Evolutionary conservation across 2,797 vertebrate species (phyloP).

Genomic region (Xenentodon cancila): DNA sequence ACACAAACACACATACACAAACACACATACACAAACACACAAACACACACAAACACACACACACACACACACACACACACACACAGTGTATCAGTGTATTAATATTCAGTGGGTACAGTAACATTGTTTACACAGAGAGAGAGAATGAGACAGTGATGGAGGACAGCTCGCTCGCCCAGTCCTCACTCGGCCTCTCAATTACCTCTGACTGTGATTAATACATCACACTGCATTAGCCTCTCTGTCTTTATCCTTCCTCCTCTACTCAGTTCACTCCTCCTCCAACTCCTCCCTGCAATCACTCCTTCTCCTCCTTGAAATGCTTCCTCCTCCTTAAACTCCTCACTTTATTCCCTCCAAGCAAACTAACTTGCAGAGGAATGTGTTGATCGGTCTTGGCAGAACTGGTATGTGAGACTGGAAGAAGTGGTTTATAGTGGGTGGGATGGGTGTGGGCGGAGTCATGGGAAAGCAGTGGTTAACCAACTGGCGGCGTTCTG

Average conservation of each 20-base stretch:
- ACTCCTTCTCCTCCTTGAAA: constrained; percentile 6
- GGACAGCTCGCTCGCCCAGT: constrained; percentile 58
- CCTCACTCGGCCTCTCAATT: constrained; percentile 76
- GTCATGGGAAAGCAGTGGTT: constrained; percentile 38
- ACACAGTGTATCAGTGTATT: constrained; percentile 50
- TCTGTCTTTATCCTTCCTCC: constrained; percentile 25
- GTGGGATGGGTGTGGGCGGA: constrained; percentile 30
- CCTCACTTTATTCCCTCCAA: neutral
- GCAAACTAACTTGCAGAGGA: constrained; percentile 32
- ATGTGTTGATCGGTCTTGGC: constrained; percentile 39
- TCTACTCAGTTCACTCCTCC: neutral
- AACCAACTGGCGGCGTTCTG: constrained; percentile 34
- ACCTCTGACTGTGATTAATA: constrained; percentile 78
- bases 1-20: constrained; percentile 23
- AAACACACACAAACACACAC: constrained; percentile 8
- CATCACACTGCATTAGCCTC: constrained; percentile 74
- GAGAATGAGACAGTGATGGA: constrained; percentile 77
- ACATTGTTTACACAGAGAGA: constrained; percentile 71
- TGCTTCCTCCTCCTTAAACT: neutral
- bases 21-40: constrained; percentile 11
- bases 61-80: constrained; percentile 19
- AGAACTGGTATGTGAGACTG: constrained; percentile 32
- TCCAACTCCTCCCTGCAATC: neutral
- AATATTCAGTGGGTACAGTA: constrained; percentile 73
- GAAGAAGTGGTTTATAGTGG: constrained; percentile 21